Evolutionary conservation across 2,113 vertebrate species (phyloP).

Genomic region (Ginglymostoma cirratum): DNA sequence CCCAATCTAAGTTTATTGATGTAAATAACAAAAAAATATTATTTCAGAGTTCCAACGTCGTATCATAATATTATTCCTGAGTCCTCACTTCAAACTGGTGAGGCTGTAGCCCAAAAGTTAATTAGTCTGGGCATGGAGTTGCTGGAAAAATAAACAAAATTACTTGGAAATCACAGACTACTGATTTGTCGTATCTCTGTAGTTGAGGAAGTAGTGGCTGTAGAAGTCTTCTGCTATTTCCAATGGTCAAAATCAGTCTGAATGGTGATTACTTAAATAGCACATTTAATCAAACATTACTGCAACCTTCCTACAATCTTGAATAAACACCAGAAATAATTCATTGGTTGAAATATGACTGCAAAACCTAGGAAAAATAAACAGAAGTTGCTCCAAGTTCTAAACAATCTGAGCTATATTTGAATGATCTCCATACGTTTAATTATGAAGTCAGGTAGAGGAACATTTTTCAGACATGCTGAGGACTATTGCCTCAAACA

Average conservation of each 20-base stretch:
- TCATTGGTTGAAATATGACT: slow-evolving; percentile 12
- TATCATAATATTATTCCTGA: slow-evolving; percentile 34
- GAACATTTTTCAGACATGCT: background rate
- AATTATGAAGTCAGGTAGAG: background rate
- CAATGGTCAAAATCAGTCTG: background rate
- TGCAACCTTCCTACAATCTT: background rate
- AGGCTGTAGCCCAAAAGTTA: background rate
- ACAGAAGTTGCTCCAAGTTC: background rate
- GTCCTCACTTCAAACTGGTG: slow-evolving; percentile 2
- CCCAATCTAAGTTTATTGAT: background rate
- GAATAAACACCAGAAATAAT: background rate
- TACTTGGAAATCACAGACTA: slow-evolving; percentile 15
- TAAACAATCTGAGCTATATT: background rate
- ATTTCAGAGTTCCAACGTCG: slow-evolving; percentile 23
- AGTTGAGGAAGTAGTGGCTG: background rate
- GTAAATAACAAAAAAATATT: slow-evolving; percentile 34
- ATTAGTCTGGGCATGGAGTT: background rate
- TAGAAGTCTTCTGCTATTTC: slow-evolving; percentile 12
- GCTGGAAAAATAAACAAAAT: slow-evolving; percentile 26
- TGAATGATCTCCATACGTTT: background rate
- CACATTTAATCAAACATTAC: background rate
- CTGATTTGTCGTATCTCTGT: background rate
- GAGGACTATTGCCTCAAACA: background rate
- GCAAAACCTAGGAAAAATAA: background rate
- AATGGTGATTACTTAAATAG: slow-evolving; percentile 24